These are phyloP conservation scores for Drosophila burlai DNA, from an alignment of 1,140 invertebrate genomes.

Conservation along the genomic window DNA sequence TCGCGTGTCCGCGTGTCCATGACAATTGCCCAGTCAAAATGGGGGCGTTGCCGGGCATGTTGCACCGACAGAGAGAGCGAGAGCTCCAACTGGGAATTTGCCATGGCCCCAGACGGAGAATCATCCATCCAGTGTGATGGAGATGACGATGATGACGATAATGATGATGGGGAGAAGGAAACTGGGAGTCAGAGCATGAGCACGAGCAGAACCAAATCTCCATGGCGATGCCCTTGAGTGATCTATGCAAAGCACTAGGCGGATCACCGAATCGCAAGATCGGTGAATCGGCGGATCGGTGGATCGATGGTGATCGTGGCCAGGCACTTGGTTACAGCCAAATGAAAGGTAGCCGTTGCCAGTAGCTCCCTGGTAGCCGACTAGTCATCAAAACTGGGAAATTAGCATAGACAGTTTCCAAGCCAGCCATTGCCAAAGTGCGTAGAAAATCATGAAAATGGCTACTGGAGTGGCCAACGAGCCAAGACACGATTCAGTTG, in stretches of 20 bases:
- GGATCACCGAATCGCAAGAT: constrained; percentile 17
- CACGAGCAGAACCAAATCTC: constrained; percentile 62
- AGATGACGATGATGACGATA: constrained; percentile 22
- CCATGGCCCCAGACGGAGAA: constrained; percentile 49
- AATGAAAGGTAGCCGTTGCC: constrained; percentile 68
- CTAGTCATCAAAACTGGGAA: constrained; percentile 71
- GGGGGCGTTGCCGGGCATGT: constrained; percentile 61
- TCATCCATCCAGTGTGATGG: constrained; percentile 11
- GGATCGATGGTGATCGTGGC: constrained; percentile 65
- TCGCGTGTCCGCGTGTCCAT: constrained; percentile 42
- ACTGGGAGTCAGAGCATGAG: constrained; percentile 17
- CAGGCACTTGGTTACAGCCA: constrained; percentile 53
- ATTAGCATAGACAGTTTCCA: constrained; percentile 73
- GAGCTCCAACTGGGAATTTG: constrained; percentile 54
- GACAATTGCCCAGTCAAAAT: constrained; percentile 62
- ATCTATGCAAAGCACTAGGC: constrained; percentile 62
- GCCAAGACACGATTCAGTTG: constrained; percentile 15
- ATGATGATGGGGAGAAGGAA: constrained; percentile 16
- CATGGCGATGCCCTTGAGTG: constrained; percentile 69
- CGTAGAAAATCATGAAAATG: constrained; percentile 82
- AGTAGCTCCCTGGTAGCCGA: constrained; percentile 61
- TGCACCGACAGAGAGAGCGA: constrained; percentile 20
- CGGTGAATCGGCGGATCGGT: constrained; percentile 2
- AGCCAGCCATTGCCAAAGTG: constrained; percentile 76
- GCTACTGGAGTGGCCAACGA: constrained; percentile 66